phyloP scores from a whole-genome alignment of 2,113 vertebrate genomes.

The Pelusios castaneus region DNA sequence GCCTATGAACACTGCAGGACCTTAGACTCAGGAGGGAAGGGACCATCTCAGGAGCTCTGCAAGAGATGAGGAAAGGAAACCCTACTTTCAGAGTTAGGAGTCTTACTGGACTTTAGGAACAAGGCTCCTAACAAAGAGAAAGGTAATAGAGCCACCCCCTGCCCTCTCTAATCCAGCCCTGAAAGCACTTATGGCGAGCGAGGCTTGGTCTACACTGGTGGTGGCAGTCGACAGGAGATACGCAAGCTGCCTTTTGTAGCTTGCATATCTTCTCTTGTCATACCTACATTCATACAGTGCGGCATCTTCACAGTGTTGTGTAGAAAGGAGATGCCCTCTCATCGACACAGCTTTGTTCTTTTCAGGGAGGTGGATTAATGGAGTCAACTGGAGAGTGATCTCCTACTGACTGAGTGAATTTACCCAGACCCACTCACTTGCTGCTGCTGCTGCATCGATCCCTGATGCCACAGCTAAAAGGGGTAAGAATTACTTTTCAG shows the following conservation, averaged over 20 bases:
- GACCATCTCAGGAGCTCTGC: background rate
- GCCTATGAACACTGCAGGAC: background rate
- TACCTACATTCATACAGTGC: no score
- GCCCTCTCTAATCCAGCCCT: background rate
- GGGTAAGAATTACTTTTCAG: background rate
- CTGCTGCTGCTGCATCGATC: no score
- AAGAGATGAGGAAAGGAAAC: background rate
- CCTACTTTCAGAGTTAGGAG: background rate
- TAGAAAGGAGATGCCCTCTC: no score
- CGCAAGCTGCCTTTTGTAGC: no score
- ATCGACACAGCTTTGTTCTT: no score
- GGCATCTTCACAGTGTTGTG: no score
- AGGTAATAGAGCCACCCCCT: background rate
- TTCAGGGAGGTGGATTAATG: no score
- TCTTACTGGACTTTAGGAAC: accelerated
- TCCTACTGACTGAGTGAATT: no score
- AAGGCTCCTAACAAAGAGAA: background rate
- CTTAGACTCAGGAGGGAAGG: background rate
- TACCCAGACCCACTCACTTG: no score
- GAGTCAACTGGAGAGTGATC: no score
- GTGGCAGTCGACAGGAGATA: no score
- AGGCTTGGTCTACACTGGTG: background rate
- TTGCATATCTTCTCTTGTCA: no score
- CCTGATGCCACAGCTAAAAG: accelerated
- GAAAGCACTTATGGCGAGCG: accelerated